A percentile compares a stretch with the other conserved stretches of the same genome.
phyloP scores from a whole-genome alignment of 2,797 vertebrate species.

The Sebastes variabilis region DNA sequence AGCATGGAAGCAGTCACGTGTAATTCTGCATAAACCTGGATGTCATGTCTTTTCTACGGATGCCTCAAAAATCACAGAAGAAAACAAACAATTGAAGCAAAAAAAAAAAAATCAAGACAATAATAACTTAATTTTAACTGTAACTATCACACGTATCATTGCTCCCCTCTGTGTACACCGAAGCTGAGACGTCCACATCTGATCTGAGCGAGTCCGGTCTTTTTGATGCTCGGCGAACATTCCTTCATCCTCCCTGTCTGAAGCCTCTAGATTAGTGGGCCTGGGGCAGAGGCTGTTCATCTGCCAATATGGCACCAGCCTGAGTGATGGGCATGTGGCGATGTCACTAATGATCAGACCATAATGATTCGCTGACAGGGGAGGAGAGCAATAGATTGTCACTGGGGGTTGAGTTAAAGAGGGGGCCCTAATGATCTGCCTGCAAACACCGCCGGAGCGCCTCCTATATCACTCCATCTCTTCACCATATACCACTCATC shows the following conservation, averaged over 20 bases:
- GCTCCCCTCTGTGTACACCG: not conserved
- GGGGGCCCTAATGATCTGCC: slow-evolving; percentile 80
- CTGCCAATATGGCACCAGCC: slow-evolving; percentile 82
- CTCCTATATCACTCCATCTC: slow-evolving; percentile 78
- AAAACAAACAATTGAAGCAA: not conserved
- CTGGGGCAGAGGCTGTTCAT: slow-evolving; percentile 79
- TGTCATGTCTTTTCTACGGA: not conserved
- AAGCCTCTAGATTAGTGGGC: slow-evolving; percentile 77
- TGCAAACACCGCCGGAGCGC: slow-evolving; percentile 75
- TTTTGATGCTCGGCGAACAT: slow-evolving; percentile 56
- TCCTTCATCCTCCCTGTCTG: slow-evolving; percentile 78
- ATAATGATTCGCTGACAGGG: slow-evolving; percentile 86
- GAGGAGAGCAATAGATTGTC: slow-evolving; percentile 83
- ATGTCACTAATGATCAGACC: slow-evolving; percentile 86
- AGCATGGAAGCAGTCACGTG: not conserved
- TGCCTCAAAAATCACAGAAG: not conserved
- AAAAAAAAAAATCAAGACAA: not conserved
- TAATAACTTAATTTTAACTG: not conserved
- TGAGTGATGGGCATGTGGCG: slow-evolving; percentile 83
- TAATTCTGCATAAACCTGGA: not conserved
- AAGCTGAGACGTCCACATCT: not conserved
- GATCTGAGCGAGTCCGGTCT: slow-evolving; percentile 24
- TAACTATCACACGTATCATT: not conserved
- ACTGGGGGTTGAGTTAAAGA: slow-evolving; percentile 81
- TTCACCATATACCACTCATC: slow-evolving; percentile 63